These are phyloP conservation scores for Margarornis squamiger DNA, from an alignment of 2,797 vertebrate genomes.

Conservation along the genomic window DNA sequence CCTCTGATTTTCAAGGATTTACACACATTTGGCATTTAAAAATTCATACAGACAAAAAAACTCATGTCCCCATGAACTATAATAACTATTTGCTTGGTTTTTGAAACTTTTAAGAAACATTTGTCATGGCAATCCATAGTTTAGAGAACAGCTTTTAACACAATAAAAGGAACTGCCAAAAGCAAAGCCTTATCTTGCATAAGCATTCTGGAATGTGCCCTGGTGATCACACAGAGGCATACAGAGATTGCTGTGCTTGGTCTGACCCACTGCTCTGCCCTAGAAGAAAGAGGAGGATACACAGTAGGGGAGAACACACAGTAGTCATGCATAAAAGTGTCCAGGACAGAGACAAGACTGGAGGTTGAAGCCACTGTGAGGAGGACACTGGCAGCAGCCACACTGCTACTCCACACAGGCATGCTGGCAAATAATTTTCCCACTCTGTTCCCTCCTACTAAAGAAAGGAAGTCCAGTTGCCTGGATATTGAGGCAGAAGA, in stretches of 20 bases:
- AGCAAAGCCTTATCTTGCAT: not conserved
- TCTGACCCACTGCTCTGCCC: not conserved
- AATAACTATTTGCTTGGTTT: not conserved
- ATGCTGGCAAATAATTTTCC: not conserved
- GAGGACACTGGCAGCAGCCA: not conserved
- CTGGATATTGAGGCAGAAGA: not conserved
- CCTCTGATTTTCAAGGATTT: not conserved
- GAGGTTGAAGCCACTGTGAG: not conserved
- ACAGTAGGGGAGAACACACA: not conserved
- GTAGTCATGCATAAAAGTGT: not conserved
- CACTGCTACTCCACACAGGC: not conserved
- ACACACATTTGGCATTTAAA: not conserved
- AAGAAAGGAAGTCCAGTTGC: not conserved
- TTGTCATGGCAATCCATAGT: not conserved
- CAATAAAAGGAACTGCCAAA: not conserved
- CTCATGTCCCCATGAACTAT: not conserved
- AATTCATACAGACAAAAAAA: not conserved
- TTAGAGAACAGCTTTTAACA: not conserved
- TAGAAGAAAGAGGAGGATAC: not conserved
- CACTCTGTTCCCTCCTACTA: not conserved
- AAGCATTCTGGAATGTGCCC: not conserved
- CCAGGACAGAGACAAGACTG: not conserved
- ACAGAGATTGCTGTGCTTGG: not conserved
- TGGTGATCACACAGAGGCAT: not conserved
- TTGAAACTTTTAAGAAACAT: not conserved